These are phyloP conservation scores for Paratrypauchen microcephalus DNA, from an alignment of 2,797 vertebrate species.

Conservation along the genomic window DNA sequence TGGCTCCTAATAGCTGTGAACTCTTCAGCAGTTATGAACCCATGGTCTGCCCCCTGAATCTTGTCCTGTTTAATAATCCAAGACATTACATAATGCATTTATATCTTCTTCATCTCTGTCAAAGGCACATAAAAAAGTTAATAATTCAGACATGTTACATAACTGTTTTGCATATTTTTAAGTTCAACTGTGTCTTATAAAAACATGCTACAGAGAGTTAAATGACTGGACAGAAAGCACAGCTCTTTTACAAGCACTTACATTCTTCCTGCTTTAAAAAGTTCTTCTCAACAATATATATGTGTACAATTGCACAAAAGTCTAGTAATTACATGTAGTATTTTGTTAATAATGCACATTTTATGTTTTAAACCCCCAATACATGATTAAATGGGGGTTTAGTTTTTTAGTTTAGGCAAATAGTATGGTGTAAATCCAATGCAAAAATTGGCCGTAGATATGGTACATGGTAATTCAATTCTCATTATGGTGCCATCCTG, in stretches of 20 bases:
- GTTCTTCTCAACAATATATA: too few species aligned
- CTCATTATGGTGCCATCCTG: too few species aligned
- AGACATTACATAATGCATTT: slow-evolving; percentile 78
- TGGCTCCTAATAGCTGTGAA: slow-evolving; percentile 74
- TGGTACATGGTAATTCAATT: too few species aligned
- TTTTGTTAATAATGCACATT: background rate
- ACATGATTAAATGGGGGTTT: background rate
- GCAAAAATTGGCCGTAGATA: too few species aligned
- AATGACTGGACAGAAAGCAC: slow-evolving; percentile 14
- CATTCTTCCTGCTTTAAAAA: background rate
- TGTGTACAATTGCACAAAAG: too few species aligned
- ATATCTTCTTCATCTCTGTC: slow-evolving; percentile 74
- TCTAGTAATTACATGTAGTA: too few species aligned
- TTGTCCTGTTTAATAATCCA: slow-evolving; percentile 80
- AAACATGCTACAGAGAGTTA: slow-evolving; percentile 40
- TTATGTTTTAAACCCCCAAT: background rate
- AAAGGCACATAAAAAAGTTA: slow-evolving; percentile 78
- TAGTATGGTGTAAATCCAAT: too few species aligned
- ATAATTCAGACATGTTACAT: slow-evolving; percentile 79
- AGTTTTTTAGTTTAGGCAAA: too few species aligned
- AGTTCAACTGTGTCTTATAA: slow-evolving; percentile 60
- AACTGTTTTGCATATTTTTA: slow-evolving; percentile 79
- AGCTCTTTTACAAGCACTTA: slow-evolving; percentile 8
- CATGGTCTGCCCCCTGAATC: slow-evolving; percentile 74
- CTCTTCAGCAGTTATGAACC: slow-evolving; percentile 78